Evolutionary conservation across 2,113 vertebrate species (phyloP).

Genomic region (Centropus unirufus): DNA sequence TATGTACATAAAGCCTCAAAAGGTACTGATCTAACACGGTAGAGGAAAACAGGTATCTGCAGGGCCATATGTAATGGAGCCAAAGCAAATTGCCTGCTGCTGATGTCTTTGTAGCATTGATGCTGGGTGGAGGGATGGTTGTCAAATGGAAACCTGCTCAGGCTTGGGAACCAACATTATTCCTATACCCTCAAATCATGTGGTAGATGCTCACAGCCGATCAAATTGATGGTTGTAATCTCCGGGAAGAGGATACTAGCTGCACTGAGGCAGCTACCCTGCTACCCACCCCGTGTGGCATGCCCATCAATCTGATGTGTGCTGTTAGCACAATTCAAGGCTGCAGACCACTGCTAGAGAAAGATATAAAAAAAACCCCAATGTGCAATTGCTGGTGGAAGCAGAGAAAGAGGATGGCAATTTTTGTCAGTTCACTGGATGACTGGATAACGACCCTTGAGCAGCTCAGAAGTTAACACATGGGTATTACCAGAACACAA

Average conservation of each 20-base stretch:
- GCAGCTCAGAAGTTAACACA: neutral
- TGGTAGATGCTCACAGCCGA: neutral
- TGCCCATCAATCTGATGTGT: neutral
- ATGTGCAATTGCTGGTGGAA: neutral
- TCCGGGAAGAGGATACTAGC: neutral
- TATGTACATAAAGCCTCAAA: neutral
- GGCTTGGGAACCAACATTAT: neutral
- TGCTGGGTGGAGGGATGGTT: neutral
- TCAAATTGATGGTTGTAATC: conserved; percentile 39
- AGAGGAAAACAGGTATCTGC: neutral
- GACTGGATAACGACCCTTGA: neutral
- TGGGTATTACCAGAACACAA: neutral
- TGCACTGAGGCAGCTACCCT: neutral
- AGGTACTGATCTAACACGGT: neutral
- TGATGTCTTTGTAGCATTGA: neutral
- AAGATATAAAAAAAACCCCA: neutral
- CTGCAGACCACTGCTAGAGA: neutral
- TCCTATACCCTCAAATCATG: neutral
- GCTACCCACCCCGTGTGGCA: neutral
- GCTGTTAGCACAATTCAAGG: neutral
- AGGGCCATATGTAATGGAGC: neutral
- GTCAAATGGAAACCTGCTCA: neutral
- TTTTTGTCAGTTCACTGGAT: neutral
- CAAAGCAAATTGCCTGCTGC: conserved; percentile 4
- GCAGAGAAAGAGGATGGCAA: neutral